phyloP scores from a whole-genome alignment of 2,888 invertebrate genomes.

The Dynastes tityus region DNA sequence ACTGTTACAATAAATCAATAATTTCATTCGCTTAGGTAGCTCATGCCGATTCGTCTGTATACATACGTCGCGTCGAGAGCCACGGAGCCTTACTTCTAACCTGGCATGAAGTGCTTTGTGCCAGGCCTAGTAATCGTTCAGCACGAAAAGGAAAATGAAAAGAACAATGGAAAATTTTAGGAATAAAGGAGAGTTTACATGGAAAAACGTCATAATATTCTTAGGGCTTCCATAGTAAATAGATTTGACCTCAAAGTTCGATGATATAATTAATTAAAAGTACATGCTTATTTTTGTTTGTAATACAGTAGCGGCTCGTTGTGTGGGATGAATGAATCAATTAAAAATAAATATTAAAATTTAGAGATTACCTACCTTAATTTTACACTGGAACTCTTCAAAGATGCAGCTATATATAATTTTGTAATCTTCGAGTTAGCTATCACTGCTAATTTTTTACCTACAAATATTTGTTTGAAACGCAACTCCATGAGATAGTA shows the following conservation, averaged over 20 bases:
- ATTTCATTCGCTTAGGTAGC: too few species aligned
- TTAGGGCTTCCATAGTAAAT: slow-evolving; percentile 30
- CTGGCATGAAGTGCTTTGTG: too few species aligned
- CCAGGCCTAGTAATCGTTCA: too few species aligned
- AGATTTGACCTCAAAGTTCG: slow-evolving; percentile 12
- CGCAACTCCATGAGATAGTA: slow-evolving; percentile 15
- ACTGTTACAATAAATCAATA: too few species aligned
- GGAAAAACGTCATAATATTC: slow-evolving; percentile 3
- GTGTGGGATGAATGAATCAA: background rate
- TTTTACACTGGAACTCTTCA: background rate
- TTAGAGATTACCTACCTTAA: slow-evolving; percentile 12
- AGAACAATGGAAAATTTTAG: slow-evolving; percentile 9
- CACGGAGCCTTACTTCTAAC: too few species aligned
- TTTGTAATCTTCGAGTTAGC: slow-evolving; percentile 1
- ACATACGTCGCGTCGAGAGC: too few species aligned
- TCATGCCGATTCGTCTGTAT: too few species aligned
- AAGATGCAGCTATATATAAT: background rate
- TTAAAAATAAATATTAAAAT: too few species aligned
- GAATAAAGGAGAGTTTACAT: background rate
- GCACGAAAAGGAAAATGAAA: background rate
- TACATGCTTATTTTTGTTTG: background rate
- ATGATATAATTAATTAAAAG: slow-evolving; percentile 10
- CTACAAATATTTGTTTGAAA: background rate
- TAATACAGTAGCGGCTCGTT: slow-evolving; percentile 23
- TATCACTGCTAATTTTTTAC: background rate